phyloP scores from a whole-genome alignment of 2,888 invertebrate species.

The Drosophila paranaensis region DNA sequence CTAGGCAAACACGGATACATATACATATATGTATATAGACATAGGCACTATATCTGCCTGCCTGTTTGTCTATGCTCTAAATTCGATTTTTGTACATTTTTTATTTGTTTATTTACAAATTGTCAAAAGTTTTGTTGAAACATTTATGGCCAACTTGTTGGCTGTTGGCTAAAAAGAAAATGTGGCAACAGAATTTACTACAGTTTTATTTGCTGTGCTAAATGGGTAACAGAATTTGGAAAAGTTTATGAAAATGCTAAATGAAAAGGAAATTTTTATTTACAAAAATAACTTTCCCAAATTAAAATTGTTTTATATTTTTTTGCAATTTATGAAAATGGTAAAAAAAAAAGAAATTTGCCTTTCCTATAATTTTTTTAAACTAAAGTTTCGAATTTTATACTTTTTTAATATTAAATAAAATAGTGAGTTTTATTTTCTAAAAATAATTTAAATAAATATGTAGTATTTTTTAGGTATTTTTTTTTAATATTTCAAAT shows the following conservation, averaged over 20 bases:
- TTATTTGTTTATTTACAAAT: slow-evolving; percentile 70
- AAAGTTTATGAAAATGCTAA: neutral
- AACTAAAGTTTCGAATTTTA: too few species aligned
- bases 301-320: neutral
- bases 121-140: slow-evolving; percentile 57
- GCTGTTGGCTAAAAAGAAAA: slow-evolving; percentile 17
- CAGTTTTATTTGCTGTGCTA: slow-evolving; percentile 18
- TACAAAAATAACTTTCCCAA: too few species aligned
- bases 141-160: slow-evolving; percentile 21
- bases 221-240: slow-evolving; percentile 10
- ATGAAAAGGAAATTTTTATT: too few species aligned
- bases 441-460: too few species aligned
- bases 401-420: too few species aligned
- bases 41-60: neutral
- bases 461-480: too few species aligned
- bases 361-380: too few species aligned
- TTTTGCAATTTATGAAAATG: neutral
- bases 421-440: too few species aligned
- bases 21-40: neutral
- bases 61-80: slow-evolving; percentile 32
- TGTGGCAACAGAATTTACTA: slow-evolving; percentile 10
- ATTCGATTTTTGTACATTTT: slow-evolving; percentile 47
- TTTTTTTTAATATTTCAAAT: too few species aligned
- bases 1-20: slow-evolving; percentile 4
- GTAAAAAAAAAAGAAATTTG: too few species aligned